Conservation (phyloP, 2,797 vertebrate species). For the Myotis daubentonii region DNA sequence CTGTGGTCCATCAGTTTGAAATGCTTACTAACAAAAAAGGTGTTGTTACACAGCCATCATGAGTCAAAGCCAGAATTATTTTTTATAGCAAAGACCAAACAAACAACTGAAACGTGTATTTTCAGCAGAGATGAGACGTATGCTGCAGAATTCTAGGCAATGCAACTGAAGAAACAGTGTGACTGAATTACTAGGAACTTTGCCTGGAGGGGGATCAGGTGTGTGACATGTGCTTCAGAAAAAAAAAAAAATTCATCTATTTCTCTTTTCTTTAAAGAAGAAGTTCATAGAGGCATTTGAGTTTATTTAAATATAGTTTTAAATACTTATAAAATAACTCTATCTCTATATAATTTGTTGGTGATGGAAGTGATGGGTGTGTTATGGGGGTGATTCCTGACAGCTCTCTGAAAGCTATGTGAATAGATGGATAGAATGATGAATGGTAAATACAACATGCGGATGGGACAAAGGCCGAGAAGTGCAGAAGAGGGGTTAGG, state of each 20-base stretch:
- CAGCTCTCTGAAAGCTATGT: background rate
- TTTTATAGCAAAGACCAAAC: background rate
- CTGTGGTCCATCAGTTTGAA: background rate
- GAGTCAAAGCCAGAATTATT: background rate
- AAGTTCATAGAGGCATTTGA: background rate
- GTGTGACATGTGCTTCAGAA: background rate
- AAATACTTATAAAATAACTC: background rate
- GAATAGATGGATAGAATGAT: background rate
- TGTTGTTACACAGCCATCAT: background rate
- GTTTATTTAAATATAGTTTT: background rate
- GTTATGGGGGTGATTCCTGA: background rate
- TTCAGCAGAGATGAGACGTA: background rate
- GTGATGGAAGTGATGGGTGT: accelerated
- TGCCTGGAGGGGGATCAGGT: background rate
- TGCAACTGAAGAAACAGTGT: background rate
- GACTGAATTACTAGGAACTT: background rate
- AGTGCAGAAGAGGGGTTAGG: background rate
- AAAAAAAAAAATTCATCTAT: background rate
- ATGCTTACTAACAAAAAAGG: background rate
- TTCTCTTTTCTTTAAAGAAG: background rate
- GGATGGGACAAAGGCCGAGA: background rate
- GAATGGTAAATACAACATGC: background rate
- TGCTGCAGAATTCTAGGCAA: background rate
- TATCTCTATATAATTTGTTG: background rate
- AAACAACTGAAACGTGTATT: background rate